Base-by-base conservation (phyloP, 92 coral and sea anemone species). In the Epizoanthus illoricatus region DNA sequence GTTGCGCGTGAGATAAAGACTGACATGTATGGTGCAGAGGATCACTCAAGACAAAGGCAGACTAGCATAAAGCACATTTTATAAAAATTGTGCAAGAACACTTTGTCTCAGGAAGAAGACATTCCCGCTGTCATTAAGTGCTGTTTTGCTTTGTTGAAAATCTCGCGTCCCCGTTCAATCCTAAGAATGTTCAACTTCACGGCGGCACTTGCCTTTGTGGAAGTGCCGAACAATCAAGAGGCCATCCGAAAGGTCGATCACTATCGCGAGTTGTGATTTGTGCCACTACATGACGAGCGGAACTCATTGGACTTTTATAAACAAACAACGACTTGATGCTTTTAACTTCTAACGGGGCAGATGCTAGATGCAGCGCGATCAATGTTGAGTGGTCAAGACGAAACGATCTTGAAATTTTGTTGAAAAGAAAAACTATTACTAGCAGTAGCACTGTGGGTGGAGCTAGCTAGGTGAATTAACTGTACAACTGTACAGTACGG, bases 211-310 rank as follows among this genome's bases (percentile, higher is more conserved):
- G 56, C 55, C 82, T 63, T 63, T 63, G 56, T 52, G 23, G 58
- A 63, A 63, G 82, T 41, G 71, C 71, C 82, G 82, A 78, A 78
- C 60, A 78, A 62, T 78, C 65, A 70, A 63, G 18, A 78, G 72
- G 82, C 82, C 82, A 43, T 78, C 13, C 65, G 71, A 78, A 78
- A 63, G 82, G 82, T 78, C 82, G 72, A 62, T 78, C 56, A 62
- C 82, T 78, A 78, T 78, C 82, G 82, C 82, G 33, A 78, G 61
- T 78, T 78, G 82, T 78, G 82, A 63, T 78, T 61, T 78, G 57
- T 21, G 71, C 72, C 82, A 45, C 24, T 68, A 40, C 12, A 63
- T 78, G 82, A 63, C 41, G 41, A 78, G 40, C 82, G 82, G 71
- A 78, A 78, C 72, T 63, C 40, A 40, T 78, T 33, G 24, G 59